Base-by-base conservation (phyloP, 2,888 invertebrate species). In the Melolontha melolontha region DNA sequence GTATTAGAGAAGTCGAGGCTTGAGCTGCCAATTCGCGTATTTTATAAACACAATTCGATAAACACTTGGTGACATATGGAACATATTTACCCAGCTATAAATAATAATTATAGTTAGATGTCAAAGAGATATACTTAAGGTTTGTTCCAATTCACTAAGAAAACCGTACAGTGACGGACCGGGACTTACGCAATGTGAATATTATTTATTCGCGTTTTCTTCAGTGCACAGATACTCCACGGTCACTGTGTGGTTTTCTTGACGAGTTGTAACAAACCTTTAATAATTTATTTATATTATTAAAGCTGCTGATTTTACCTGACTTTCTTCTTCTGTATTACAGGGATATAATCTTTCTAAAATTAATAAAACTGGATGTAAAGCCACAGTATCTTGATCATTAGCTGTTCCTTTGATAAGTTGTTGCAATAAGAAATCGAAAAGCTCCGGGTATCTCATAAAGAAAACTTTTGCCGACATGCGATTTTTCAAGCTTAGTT, bases 391-490 rank as follows among this genome's bases (percentile, higher is more conserved):
- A 66, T 80, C 75, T 7, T 69, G 63, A 7, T 64, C 68, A 14
- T 88, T 64, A 84, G 82, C 7, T 81, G 81, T 72, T 80, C 82
- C 71, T 47, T 75, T 74, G 40, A 74, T 66, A 12, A 84, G 73
- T 54, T 76, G 77, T 40, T 79, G 70, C 39, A 82, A 71, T n/a
- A 84, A 84, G 75, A 90, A 90, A 10, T 85, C 81, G 76, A 88
- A 86, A 16, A 92, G 82, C n/a, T 82, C 81, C n/a, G 90, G 89
- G 81, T 88, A 91, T 69, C 87, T 86, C 73, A 91, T 86, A 82
- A 95, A 95, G 85, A 97, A 97, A 52, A 93, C 89, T 69, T 91
- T 87, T 52, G 89, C 92, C 27, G 92, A 90, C 89, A 93, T 89
- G 75, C 86, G 87, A 82, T 92, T 91, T 55, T 91, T 86, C 12